Conservation (phyloP, 1,140 invertebrate species). For the Heterodera schachtii region DNA sequence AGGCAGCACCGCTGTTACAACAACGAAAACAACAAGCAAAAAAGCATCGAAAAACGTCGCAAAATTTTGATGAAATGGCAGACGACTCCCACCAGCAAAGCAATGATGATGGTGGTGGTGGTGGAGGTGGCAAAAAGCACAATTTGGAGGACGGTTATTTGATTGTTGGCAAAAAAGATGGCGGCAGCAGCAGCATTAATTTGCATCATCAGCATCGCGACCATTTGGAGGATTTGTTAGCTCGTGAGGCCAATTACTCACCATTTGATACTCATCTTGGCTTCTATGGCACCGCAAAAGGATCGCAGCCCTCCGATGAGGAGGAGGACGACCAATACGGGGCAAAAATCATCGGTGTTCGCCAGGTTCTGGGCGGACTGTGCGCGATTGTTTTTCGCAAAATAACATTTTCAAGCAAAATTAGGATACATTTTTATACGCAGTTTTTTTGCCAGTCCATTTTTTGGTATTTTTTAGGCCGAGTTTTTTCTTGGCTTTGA, state of each 20-base stretch:
- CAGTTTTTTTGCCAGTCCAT: not conserved
- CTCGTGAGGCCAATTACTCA: not conserved
- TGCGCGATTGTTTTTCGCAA: too few relatives aligned
- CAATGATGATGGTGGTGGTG: not conserved
- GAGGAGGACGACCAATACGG: too few relatives aligned
- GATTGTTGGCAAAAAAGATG: not conserved
- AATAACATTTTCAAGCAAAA: too few relatives aligned
- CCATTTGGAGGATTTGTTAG: conserved; percentile 8
- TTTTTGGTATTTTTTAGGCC: not conserved
- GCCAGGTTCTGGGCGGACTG: not conserved
- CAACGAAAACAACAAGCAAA: too few relatives aligned
- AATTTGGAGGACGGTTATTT: not conserved
- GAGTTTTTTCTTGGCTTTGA: not conserved
- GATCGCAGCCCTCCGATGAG: too few relatives aligned
- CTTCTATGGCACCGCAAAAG: not conserved
- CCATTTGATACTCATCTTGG: not conserved
- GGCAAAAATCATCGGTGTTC: not conserved
- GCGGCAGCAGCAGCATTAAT: not conserved
- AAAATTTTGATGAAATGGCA: not conserved
- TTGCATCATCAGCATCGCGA: not conserved
- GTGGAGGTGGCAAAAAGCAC: not conserved
- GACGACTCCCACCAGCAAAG: too few relatives aligned
- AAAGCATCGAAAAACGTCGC: not conserved
- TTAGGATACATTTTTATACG: too few relatives aligned
- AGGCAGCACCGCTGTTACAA: too few relatives aligned